Percentiles rank a stretch among this genome's conserved stretches.
Conservation (phyloP, 2,797 vertebrate genomes). For the Urophycis tenuis region DNA sequence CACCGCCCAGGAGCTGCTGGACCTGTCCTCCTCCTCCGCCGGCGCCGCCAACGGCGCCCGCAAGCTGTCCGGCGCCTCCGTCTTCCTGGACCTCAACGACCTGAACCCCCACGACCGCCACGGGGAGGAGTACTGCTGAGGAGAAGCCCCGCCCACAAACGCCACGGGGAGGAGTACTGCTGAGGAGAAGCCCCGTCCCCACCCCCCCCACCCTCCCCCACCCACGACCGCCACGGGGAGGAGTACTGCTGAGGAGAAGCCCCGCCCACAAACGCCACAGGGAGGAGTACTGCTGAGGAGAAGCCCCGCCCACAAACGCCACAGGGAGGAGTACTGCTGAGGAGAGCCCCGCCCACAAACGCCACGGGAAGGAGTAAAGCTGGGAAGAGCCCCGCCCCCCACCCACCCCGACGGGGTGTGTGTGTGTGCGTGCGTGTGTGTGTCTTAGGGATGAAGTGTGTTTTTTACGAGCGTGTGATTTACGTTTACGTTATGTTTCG, state of each 20-base stretch:
- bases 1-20: constrained; percentile 70
- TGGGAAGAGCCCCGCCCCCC: too few species aligned
- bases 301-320: constrained; percentile 28
- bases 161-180: background rate
- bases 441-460: too few species aligned
- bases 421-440: too few species aligned
- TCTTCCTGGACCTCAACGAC: constrained; percentile 72
- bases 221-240: constrained; percentile 56
- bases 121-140: constrained; percentile 70
- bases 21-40: constrained; percentile 60
- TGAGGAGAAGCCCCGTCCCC: background rate
- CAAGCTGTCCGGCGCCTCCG: constrained; percentile 72
- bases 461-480: too few species aligned
- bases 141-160: too few species aligned
- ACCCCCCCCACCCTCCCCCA: constrained; percentile 32
- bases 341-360: constrained; percentile 29
- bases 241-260: constrained; percentile 63
- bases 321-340: constrained; percentile 71
- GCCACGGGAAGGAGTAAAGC: constrained; percentile 67
- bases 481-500: too few species aligned
- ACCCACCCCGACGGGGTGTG: too few species aligned
- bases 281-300: constrained; percentile 68
- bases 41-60: constrained; percentile 36
- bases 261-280: constrained; percentile 43
- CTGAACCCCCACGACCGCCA: constrained; percentile 50